These are phyloP conservation scores for Erinaceus europaeus DNA, from an alignment of 2,113 vertebrate genomes.

Conservation along the genomic window DNA sequence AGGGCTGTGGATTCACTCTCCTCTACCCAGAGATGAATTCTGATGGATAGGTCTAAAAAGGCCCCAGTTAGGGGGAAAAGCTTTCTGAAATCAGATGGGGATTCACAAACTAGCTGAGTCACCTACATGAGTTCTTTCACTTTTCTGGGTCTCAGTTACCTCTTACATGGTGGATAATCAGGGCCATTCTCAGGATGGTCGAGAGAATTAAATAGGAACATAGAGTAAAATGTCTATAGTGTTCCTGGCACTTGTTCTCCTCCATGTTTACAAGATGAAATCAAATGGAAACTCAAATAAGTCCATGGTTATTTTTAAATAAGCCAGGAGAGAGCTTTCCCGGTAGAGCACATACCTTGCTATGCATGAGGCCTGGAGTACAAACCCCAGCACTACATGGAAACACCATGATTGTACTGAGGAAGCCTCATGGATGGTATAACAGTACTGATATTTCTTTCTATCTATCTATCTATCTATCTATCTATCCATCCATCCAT, in stretches of 20 bases:
- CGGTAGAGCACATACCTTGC: too few relatives aligned
- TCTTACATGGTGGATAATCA: not conserved
- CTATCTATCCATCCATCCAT: too few relatives aligned
- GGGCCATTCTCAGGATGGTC: not conserved
- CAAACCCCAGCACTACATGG: too few relatives aligned
- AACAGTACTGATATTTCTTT: too few relatives aligned
- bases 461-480: too few relatives aligned
- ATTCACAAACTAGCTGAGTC: not conserved
- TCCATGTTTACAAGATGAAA: not conserved
- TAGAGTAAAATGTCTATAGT: not conserved
- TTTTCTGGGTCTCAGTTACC: not conserved
- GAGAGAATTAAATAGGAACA: not conserved
- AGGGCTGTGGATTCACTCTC: not conserved
- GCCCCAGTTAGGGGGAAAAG: not conserved
- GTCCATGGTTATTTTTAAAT: not conserved
- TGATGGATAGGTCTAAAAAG: slow-evolving; percentile 6
- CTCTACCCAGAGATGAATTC: not conserved
- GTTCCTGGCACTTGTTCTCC: not conserved
- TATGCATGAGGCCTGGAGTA: too few relatives aligned
- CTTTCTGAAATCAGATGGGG: not conserved
- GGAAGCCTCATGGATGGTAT: too few relatives aligned
- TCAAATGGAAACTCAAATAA: not conserved
- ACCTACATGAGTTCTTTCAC: not conserved
- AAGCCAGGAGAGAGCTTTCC: not conserved
- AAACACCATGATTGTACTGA: too few relatives aligned